phyloP scores from a whole-genome alignment of 2,113 vertebrate species.

The Cheirogaleus medius region DNA sequence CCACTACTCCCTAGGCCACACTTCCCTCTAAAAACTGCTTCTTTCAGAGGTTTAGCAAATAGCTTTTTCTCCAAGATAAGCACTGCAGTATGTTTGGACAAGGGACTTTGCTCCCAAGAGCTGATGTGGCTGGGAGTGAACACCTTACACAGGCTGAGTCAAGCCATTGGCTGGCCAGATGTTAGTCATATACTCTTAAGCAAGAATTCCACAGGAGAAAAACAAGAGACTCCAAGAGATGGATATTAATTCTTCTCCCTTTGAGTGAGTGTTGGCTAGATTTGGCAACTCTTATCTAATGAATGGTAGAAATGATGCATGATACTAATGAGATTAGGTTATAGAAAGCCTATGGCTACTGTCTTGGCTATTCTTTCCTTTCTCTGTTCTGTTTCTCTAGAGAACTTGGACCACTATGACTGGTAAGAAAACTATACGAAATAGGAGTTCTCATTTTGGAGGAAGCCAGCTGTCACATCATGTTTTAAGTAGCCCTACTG shows the following conservation, averaged over 20 bases:
- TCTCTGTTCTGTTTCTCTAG: too few relatives aligned
- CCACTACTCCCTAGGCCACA: rapidly evolving
- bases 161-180: neutral
- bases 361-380: neutral
- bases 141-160: rapidly evolving
- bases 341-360: neutral
- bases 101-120: neutral
- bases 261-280: neutral
- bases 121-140: neutral
- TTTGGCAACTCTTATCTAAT: neutral
- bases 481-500: neutral
- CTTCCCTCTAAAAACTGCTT: neutral
- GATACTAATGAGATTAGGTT: neutral
- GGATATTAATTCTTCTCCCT: neutral
- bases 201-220: neutral
- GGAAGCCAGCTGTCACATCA: neutral
- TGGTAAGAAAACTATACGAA: too few relatives aligned
- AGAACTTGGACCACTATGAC: too few relatives aligned
- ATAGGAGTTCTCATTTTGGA: neutral
- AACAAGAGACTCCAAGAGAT: neutral
- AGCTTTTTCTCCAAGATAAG: neutral
- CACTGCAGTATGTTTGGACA: neutral
- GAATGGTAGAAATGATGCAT: neutral
- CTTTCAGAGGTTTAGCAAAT: neutral
- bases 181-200: neutral